Evolutionary conservation across 2,888 invertebrate species (phyloP), one percentile per base, ranked within the genome.

Genomic region (Loripinus fragilis): DNA sequence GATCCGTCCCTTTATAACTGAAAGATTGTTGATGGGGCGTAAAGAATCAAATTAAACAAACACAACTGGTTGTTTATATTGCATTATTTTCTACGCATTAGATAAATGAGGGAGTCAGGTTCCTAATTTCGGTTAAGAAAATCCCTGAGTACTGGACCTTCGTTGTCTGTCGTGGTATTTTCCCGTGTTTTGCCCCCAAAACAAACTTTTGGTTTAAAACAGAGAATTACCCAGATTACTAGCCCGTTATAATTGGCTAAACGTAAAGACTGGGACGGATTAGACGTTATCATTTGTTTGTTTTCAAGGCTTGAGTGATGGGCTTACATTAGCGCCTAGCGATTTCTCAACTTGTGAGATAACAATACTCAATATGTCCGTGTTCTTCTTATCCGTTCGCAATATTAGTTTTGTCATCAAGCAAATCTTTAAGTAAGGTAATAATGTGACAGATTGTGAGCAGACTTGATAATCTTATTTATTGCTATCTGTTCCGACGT

Each of bases 231-330:
- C 60, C 17, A 33, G 33, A 30, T 60, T 60, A 33, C 12, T 33
- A 33, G 28, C 10, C 55, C n/a, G 60, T 33, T 60, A 60, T 77
- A 77, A 77, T 77, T 77, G 77, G 77, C 77, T 72, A 23, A 45
- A 28, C 3, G 17, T 55, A 25, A 35, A 66, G 74, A 70, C 74
- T 35, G 72, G 79, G 82, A 41, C 67, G 73, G 71, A 45, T 42
- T 28, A 33, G 38, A 28, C 38, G 52, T 52, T 82, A 82, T 82
- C 82, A 74, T 69, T 33, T 76, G 71, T 82, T 82, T 74, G 73
- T 76, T 78, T 80, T 71, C 25, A 5, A 23, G 41, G 67, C 5
- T 41, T 67, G 67, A 67, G 42, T 67, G 67, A 45, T 28, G 45
- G 67, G 20, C 23, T 42, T 28, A 28, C 45, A 67, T 67, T 67